phyloP scores from a whole-genome alignment of 2,888 invertebrate species.

The Cerastis leucographa region DNA sequence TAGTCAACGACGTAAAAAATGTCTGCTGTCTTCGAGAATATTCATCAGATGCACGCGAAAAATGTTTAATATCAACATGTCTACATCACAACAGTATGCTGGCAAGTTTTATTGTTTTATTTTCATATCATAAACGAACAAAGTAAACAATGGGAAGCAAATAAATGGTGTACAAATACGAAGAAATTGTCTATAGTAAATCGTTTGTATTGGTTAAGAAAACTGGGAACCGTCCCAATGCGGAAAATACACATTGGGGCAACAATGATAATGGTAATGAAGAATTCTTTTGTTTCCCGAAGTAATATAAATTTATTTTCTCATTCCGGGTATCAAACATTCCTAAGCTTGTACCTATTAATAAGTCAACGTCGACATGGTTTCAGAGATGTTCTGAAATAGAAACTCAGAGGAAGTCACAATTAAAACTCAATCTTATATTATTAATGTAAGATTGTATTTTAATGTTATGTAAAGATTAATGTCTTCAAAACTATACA shows the following conservation, averaged over 20 bases:
- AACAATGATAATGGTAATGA: conserved; percentile 40
- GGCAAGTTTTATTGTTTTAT: conserved; percentile 48
- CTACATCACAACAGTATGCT: conserved; percentile 35
- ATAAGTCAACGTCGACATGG: neutral
- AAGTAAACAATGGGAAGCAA: conserved; percentile 43
- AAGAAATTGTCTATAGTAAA: conserved; percentile 46
- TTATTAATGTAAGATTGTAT: neutral
- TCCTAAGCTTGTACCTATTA: neutral
- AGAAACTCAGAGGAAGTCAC: neutral
- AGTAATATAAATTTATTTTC: conserved; percentile 42
- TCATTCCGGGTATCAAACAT: conserved; percentile 23
- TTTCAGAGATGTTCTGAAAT: neutral
- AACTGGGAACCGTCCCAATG: conserved; percentile 15
- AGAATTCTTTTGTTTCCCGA: conserved; percentile 39
- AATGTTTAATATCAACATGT: conserved; percentile 57
- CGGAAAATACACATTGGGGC: conserved; percentile 33
- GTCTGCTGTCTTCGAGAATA: conserved; percentile 6
- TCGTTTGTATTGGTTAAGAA: conserved; percentile 48
- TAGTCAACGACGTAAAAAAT: neutral
- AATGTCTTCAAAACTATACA: neutral
- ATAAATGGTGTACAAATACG: conserved; percentile 49
- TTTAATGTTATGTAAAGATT: neutral
- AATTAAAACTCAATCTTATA: neutral
- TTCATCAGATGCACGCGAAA: conserved; percentile 36
- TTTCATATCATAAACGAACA: conserved; percentile 48